Percentiles rank a stretch among this genome's conserved stretches.
Evolutionary conservation across 2,888 invertebrate genomes (phyloP).

Genomic region (Phasia obesa): DNA sequence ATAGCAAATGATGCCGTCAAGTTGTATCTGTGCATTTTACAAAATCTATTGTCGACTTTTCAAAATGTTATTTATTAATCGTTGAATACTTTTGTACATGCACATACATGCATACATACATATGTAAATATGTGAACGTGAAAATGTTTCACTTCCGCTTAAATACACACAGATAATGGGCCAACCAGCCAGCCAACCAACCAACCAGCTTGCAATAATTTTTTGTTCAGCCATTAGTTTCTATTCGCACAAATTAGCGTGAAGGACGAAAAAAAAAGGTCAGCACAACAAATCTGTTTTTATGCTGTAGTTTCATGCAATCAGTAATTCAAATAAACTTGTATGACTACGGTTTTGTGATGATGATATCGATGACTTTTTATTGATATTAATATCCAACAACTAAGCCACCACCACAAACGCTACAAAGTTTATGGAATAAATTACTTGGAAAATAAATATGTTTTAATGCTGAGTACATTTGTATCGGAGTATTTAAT

Average conservation of each 20-base stretch:
- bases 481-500: not conserved
- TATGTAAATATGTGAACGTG: too few relatives aligned
- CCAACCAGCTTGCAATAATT: not conserved
- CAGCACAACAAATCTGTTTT: slow-evolving; percentile 32
- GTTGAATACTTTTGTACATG: not conserved
- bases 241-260: slow-evolving; percentile 27
- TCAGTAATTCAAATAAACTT: slow-evolving; percentile 66
- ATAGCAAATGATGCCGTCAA: slow-evolving; percentile 3
- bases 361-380: slow-evolving; percentile 46
- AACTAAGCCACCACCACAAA: slow-evolving; percentile 21
- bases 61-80: slow-evolving; percentile 53
- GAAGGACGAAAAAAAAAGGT: slow-evolving; percentile 11
- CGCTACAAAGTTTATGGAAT: slow-evolving; percentile 48
- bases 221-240: not conserved
- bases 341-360: slow-evolving; percentile 30
- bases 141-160: slow-evolving; percentile 53
- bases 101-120: not conserved
- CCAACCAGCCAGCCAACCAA: too few relatives aligned
- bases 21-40: not conserved
- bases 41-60: slow-evolving; percentile 50
- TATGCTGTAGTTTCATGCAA: slow-evolving; percentile 43
- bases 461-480: slow-evolving; percentile 15
- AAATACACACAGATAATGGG: slow-evolving; percentile 47
- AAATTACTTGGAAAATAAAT: slow-evolving; percentile 64
- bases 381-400: slow-evolving; percentile 44